These are phyloP conservation scores for Leucophenga montana DNA, from an alignment of 2,888 invertebrate genomes.

Conservation along the genomic window DNA sequence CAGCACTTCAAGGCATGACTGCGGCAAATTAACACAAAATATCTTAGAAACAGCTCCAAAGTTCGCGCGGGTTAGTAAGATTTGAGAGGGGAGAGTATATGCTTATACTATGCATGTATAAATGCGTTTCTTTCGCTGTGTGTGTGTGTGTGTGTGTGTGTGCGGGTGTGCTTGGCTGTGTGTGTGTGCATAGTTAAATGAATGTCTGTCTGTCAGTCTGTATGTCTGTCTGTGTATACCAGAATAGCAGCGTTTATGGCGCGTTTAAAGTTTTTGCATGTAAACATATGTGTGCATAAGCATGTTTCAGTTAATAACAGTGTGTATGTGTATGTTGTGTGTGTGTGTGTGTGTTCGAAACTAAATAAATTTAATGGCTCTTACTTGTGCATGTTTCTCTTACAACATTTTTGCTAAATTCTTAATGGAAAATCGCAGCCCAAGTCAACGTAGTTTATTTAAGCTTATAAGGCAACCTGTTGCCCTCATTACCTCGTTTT, in stretches of 20 bases:
- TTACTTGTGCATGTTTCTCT: slow-evolving; percentile 29
- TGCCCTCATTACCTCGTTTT: background rate
- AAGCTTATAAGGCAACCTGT: slow-evolving; percentile 8
- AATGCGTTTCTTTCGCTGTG: too few relatives aligned
- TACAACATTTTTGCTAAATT: slow-evolving; percentile 52
- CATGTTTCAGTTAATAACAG: too few relatives aligned
- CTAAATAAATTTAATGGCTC: background rate
- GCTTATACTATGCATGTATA: too few relatives aligned
- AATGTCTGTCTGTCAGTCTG: background rate
- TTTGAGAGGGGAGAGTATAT: slow-evolving; percentile 8
- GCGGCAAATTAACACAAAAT: slow-evolving; percentile 63
- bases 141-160: slow-evolving; percentile 14
- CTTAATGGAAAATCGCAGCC: slow-evolving; percentile 46
- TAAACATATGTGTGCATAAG: background rate
- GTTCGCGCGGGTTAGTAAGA: background rate
- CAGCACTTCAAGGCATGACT: slow-evolving; percentile 47
- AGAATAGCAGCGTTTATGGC: background rate
- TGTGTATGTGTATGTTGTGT: slow-evolving; percentile 7
- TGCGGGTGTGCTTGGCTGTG: background rate
- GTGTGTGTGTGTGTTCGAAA: slow-evolving; percentile 4
- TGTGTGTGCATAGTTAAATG: background rate
- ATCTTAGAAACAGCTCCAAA: slow-evolving; percentile 36
- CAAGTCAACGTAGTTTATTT: slow-evolving; percentile 32
- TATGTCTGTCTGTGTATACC: background rate
- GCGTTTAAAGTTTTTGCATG: background rate